Conservation (phyloP, 2,888 invertebrate species). For the Thyatira batis region DNA sequence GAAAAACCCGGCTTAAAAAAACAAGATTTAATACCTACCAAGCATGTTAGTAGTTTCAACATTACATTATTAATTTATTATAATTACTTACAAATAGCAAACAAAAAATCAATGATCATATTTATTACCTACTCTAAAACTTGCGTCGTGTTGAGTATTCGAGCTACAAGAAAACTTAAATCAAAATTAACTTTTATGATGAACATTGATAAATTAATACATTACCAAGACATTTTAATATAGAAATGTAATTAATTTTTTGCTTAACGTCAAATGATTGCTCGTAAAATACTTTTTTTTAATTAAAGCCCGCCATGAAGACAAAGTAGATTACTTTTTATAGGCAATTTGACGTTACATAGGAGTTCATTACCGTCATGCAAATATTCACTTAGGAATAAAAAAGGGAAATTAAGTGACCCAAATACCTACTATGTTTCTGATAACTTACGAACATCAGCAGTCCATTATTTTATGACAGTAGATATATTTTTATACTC, state of each 20-base stretch:
- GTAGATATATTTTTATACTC: too few species aligned
- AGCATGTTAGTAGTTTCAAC: too few species aligned
- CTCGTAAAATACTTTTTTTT: slow-evolving; percentile 48
- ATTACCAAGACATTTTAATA: slow-evolving; percentile 8
- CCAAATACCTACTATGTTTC: slow-evolving; percentile 38
- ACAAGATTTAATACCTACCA: too few species aligned
- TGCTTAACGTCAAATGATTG: slow-evolving; percentile 31
- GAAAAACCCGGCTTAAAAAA: too few species aligned
- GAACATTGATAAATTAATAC: slow-evolving; percentile 17
- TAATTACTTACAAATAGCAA: background rate
- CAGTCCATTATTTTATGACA: slow-evolving; percentile 16
- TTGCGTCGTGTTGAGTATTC: background rate
- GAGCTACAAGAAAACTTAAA: background rate
- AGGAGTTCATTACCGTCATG: slow-evolving; percentile 61
- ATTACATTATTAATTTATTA: too few species aligned
- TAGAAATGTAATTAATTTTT: slow-evolving; percentile 24
- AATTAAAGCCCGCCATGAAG: slow-evolving; percentile 54
- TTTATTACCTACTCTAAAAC: background rate
- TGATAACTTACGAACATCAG: slow-evolving; percentile 27
- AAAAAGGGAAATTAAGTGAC: slow-evolving; percentile 52
- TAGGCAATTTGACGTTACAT: slow-evolving; percentile 50
- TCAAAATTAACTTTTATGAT: slow-evolving; percentile 12
- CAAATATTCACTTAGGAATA: slow-evolving; percentile 72
- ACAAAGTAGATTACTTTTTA: slow-evolving; percentile 61
- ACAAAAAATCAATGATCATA: background rate